These are phyloP conservation scores for Agrypnia vestita DNA, from an alignment of 1,140 invertebrate genomes.

Conservation along the genomic window DNA sequence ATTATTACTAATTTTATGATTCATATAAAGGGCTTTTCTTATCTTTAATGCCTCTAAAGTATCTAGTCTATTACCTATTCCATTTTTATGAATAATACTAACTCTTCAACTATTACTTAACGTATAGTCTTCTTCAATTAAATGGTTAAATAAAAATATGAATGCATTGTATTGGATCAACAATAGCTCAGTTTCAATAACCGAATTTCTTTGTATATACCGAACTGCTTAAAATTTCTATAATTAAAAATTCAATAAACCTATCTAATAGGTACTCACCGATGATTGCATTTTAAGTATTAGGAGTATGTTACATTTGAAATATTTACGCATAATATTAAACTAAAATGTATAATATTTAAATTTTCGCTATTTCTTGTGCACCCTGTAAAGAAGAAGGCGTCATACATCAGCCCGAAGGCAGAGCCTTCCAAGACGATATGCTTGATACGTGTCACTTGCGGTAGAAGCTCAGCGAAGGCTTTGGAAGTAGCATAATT, in stretches of 20 bases:
- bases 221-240: no score
- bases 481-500: slow-evolving; percentile 25
- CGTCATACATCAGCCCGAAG: slow-evolving; percentile 11
- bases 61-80: no score
- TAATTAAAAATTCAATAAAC: not conserved
- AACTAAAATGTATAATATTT: not conserved
- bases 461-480: slow-evolving; percentile 16
- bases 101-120: no score
- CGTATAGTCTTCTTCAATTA: no score
- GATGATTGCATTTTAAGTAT: not conserved
- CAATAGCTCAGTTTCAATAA: no score
- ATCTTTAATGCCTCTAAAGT: no score
- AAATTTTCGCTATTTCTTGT: not conserved
- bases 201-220: no score
- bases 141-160: no score
- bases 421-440: slow-evolving; percentile 18
- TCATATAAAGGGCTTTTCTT: no score
- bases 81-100: no score
- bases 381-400: not conserved
- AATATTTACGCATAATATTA: not conserved
- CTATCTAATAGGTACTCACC: not conserved
- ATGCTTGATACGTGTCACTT: slow-evolving; percentile 31
- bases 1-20: no score
- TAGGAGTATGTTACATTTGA: not conserved
- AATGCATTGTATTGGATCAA: no score